These are phyloP conservation scores for Microctenopoma lineatum DNA, from an alignment of 2,797 vertebrate genomes.

Conservation along the genomic window DNA sequence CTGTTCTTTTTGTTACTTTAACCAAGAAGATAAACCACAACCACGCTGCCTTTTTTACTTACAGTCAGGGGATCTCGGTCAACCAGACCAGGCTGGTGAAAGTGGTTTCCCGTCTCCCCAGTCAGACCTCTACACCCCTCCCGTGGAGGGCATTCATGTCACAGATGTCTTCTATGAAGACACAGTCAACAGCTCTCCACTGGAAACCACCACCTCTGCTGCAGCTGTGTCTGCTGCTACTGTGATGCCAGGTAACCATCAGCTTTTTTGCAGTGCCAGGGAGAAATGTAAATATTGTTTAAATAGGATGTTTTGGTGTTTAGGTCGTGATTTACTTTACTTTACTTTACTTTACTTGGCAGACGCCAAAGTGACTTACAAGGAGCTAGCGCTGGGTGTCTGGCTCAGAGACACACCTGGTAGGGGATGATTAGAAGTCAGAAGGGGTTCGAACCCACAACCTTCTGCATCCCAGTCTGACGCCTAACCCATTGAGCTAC, in stretches of 20 bases:
- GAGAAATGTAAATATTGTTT: conserved; percentile 22
- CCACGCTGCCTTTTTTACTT: neutral
- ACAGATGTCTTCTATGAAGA: conserved; percentile 82
- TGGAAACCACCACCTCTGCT: conserved; percentile 28
- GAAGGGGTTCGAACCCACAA: too few species aligned
- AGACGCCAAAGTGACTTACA: too few species aligned
- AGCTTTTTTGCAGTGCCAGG: neutral
- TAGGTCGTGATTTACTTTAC: too few species aligned
- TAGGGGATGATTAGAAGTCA: too few species aligned
- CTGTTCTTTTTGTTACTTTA: neutral
- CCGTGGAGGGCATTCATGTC: conserved; percentile 65
- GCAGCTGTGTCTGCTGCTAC: conserved; percentile 55
- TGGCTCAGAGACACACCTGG: too few species aligned
- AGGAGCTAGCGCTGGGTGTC: too few species aligned
- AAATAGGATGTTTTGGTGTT: neutral
- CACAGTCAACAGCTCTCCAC: conserved; percentile 47
- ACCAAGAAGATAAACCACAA: neutral
- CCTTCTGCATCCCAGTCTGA: too few species aligned
- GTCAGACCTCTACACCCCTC: conserved; percentile 46
- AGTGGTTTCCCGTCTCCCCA: conserved; percentile 40
- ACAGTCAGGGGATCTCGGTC: conserved; percentile 40
- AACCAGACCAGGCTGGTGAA: conserved; percentile 39
- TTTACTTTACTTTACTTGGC: too few species aligned
- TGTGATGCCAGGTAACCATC: conserved; percentile 56
- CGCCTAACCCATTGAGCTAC: too few species aligned